Percentiles rank a stretch among this genome's conserved stretches.
Conservation (phyloP, 2,888 invertebrate species). For the Atherix ibis region DNA sequence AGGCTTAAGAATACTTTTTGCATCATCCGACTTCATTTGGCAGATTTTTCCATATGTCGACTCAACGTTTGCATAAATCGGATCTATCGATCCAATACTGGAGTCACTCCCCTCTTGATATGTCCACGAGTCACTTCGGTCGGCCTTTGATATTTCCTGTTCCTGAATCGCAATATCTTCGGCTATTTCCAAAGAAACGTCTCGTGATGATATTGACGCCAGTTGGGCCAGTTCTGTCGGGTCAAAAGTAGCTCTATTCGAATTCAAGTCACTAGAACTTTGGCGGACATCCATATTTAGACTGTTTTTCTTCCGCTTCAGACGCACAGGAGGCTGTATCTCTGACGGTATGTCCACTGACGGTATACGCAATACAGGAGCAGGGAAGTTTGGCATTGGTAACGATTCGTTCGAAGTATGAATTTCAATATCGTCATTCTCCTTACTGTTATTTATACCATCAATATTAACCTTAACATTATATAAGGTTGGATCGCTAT, state of each 20-base stretch:
- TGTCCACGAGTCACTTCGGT: slow-evolving; percentile 30
- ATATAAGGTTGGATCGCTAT: no score
- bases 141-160: slow-evolving; percentile 16
- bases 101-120: slow-evolving; percentile 21
- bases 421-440: not conserved
- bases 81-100: slow-evolving; percentile 20
- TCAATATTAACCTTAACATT: no score
- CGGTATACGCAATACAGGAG: slow-evolving; percentile 16
- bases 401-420: slow-evolving; percentile 9
- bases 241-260: slow-evolving; percentile 20
- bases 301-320: slow-evolving; percentile 24
- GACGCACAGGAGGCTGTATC: slow-evolving; percentile 20
- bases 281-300: slow-evolving; percentile 23
- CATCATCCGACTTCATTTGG: slow-evolving; percentile 23
- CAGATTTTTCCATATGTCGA: slow-evolving; percentile 28
- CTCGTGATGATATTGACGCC: slow-evolving; percentile 18
- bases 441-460: no score
- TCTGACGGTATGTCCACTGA: slow-evolving; percentile 19
- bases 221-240: no score
- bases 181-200: slow-evolving; percentile 10
- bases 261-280: slow-evolving; percentile 7
- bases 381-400: slow-evolving; percentile 30
- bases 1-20: slow-evolving; percentile 20
- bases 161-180: slow-evolving; percentile 1
- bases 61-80: slow-evolving; percentile 29